Percentiles rank a stretch among this genome's conserved stretches.
phyloP scores from a whole-genome alignment of 1,140 invertebrate species.

The Plodia interpunctella region DNA sequence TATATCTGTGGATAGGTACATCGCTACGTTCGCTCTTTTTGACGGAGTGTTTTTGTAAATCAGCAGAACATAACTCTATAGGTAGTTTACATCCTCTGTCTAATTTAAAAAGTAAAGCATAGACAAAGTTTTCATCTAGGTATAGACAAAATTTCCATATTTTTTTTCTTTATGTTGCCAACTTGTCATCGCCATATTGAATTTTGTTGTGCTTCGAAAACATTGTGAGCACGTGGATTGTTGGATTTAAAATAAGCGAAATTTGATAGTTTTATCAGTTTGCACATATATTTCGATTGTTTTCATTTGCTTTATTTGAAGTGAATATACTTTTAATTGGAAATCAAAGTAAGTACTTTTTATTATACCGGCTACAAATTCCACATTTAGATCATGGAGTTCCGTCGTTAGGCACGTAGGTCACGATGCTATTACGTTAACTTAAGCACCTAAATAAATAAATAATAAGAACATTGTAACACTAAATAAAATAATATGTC shows the following conservation, averaged over 20 bases:
- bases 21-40: too few relatives aligned
- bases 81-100: too few relatives aligned
- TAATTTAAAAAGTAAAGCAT: too few relatives aligned
- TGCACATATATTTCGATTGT: slow-evolving; percentile 35
- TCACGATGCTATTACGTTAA: slow-evolving; percentile 22
- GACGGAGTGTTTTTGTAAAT: too few relatives aligned
- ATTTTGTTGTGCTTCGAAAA: slow-evolving; percentile 77
- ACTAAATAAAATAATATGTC: neutral
- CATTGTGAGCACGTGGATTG: slow-evolving; percentile 77
- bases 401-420: slow-evolving; percentile 30
- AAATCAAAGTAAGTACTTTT: slow-evolving; percentile 54
- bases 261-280: slow-evolving; percentile 62
- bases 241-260: slow-evolving; percentile 62
- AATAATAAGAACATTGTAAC: slow-evolving; percentile 6
- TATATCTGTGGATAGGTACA: too few relatives aligned
- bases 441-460: slow-evolving; percentile 26
- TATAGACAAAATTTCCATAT: slow-evolving; percentile 3
- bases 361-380: slow-evolving; percentile 47
- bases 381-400: slow-evolving; percentile 49
- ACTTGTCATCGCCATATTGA: slow-evolving; percentile 67
- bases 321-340: slow-evolving; percentile 38
- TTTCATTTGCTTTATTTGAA: slow-evolving; percentile 35
- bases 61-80: too few relatives aligned
- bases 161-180: slow-evolving; percentile 52
- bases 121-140: neutral